These are phyloP conservation scores for Rhineura floridana DNA, from an alignment of 2,113 vertebrate genomes.

Conservation along the genomic window DNA sequence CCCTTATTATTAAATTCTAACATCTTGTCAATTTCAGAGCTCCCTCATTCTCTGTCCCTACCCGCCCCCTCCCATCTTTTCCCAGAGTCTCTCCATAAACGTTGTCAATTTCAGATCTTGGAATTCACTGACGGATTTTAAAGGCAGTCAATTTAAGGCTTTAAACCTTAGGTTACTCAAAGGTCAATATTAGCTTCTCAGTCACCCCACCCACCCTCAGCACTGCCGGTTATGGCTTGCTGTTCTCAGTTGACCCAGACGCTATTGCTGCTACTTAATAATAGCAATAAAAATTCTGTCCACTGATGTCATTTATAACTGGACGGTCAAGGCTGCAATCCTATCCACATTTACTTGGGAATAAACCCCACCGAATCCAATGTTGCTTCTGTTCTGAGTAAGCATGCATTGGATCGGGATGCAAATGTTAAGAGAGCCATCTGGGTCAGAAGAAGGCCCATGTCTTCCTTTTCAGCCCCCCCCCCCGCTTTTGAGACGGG, in stretches of 20 bases:
- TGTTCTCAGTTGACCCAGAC: not conserved
- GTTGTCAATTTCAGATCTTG: not conserved
- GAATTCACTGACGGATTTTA: not conserved
- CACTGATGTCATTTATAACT: not conserved
- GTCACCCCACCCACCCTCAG: not conserved
- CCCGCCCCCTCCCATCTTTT: not conserved
- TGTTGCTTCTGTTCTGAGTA: not conserved
- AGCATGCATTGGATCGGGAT: not conserved
- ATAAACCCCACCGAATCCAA: not conserved
- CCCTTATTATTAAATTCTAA: not conserved
- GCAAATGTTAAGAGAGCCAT: slow-evolving; percentile 16
- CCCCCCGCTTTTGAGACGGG: not conserved
- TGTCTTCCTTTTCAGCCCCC: slow-evolving; percentile 65
- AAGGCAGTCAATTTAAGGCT: not conserved
- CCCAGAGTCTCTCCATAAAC: not conserved
- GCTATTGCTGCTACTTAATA: not conserved
- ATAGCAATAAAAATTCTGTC: not conserved
- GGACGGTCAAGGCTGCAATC: not conserved
- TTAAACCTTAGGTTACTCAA: not conserved
- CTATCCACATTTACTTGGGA: not conserved
- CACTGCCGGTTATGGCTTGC: not conserved
- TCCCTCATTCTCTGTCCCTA: rapidly evolving
- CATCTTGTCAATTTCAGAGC: not conserved
- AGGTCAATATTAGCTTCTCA: not conserved
- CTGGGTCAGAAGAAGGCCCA: slow-evolving; percentile 74